phyloP scores from a whole-genome alignment of 64 coral and sea anemone species.

The Acropora tenuis region DNA sequence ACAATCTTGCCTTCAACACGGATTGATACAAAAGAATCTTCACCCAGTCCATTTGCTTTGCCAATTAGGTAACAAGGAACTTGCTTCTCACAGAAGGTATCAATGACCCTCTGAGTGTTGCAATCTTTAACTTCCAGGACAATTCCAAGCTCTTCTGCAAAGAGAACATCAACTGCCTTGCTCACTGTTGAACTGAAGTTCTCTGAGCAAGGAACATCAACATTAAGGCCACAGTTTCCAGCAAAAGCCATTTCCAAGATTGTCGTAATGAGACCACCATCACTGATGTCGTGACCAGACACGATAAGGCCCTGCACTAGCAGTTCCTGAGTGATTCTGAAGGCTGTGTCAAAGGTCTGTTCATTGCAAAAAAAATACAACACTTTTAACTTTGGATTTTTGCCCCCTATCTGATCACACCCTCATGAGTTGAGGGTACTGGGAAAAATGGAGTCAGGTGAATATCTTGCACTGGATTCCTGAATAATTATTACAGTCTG shows the following conservation, averaged over 20 bases:
- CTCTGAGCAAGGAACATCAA: constrained; percentile 51
- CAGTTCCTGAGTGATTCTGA: constrained; percentile 80
- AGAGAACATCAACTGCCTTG: constrained; percentile 71
- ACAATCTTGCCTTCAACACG: constrained; percentile 68
- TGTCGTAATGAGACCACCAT: constrained; percentile 87
- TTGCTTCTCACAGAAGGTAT: constrained; percentile 35
- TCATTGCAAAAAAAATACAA: background rate
- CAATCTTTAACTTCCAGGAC: constrained; percentile 78
- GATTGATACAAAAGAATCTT: constrained; percentile 63
- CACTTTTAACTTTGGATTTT: background rate
- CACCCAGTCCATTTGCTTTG: constrained; percentile 58
- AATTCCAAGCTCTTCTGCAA: constrained; percentile 93
- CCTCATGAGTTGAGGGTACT: no score
- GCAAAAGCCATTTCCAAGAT: constrained; percentile 98
- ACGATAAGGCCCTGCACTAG: constrained; percentile 62
- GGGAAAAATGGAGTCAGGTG: no score
- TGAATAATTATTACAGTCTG: no score
- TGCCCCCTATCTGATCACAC: no score
- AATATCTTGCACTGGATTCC: no score
- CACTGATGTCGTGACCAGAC: constrained; percentile 95
- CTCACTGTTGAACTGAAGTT: constrained; percentile 4
- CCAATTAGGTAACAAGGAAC: constrained; percentile 79
- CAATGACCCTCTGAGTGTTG: constrained; percentile 69
- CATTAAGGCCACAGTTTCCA: constrained; percentile 86
- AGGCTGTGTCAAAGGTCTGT: constrained; percentile 79